phyloP scores from a whole-genome alignment of 2,888 invertebrate genomes.

The Andrena flavipes region DNA sequence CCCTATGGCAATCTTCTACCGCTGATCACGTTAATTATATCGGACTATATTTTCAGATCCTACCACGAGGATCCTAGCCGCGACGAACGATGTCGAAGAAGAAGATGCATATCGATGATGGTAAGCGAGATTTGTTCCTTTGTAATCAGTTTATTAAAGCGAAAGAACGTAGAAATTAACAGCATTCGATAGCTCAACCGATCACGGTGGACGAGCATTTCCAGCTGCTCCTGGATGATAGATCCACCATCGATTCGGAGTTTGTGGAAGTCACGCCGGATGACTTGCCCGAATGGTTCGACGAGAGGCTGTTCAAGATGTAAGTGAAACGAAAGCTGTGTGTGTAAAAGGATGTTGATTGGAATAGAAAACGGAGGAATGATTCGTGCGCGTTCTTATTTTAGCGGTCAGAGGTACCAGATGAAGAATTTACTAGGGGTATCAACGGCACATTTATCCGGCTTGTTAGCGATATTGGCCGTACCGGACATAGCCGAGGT shows the following conservation, averaged over 20 bases:
- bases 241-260: slow-evolving; percentile 59
- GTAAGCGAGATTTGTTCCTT: slow-evolving; percentile 27
- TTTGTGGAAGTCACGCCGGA: slow-evolving; percentile 61
- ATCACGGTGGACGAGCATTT: slow-evolving; percentile 74
- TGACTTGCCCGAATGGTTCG: slow-evolving; percentile 89
- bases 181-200: slow-evolving; percentile 68
- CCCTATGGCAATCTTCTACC: too few relatives aligned
- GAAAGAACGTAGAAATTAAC: neutral
- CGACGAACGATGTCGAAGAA: slow-evolving; percentile 5
- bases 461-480: slow-evolving; percentile 90
- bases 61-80: too few relatives aligned
- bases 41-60: too few relatives aligned
- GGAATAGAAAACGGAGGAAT: neutral
- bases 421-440: slow-evolving; percentile 88
- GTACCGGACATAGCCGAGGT: slow-evolving; percentile 90
- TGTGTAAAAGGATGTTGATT: neutral
- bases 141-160: neutral
- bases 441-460: slow-evolving; percentile 89
- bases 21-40: too few relatives aligned
- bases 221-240: slow-evolving; percentile 58
- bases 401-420: slow-evolving; percentile 90
- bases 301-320: slow-evolving; percentile 87
- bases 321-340: slow-evolving; percentile 52
- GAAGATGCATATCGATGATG: slow-evolving; percentile 64
- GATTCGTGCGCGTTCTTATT: slow-evolving; percentile 1